These are phyloP conservation scores for Scortum barcoo DNA, from an alignment of 2,113 vertebrate species.

Conservation along the genomic window DNA sequence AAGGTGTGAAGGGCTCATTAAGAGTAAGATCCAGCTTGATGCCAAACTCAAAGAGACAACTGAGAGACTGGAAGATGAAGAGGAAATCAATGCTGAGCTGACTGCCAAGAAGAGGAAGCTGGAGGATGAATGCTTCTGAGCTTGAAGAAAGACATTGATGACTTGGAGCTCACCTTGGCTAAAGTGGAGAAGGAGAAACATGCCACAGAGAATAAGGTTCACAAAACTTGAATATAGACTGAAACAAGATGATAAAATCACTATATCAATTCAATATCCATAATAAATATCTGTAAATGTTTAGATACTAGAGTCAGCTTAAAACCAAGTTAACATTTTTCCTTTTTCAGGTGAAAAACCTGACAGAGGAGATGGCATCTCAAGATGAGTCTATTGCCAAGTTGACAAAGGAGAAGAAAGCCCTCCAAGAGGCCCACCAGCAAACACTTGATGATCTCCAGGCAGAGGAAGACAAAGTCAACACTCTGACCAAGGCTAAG, in stretches of 20 bases:
- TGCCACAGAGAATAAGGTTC: slow-evolving; percentile 20
- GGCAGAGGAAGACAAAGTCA: slow-evolving; percentile 90
- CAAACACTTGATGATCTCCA: slow-evolving; percentile 90
- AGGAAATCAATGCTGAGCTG: not conserved
- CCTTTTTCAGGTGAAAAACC: slow-evolving; percentile 76
- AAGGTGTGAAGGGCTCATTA: slow-evolving; percentile 71
- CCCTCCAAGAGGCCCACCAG: slow-evolving; percentile 88
- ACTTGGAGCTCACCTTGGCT: slow-evolving; percentile 21
- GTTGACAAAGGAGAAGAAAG: slow-evolving; percentile 90
- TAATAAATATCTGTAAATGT: not conserved
- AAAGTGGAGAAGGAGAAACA: slow-evolving; percentile 24
- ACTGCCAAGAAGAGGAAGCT: not conserved
- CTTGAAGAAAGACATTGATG: slow-evolving; percentile 23
- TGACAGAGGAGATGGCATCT: slow-evolving; percentile 83
- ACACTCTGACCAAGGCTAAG: slow-evolving; percentile 84
- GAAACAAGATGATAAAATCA: no score
- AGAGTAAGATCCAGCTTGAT: slow-evolving; percentile 73
- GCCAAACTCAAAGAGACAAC: slow-evolving; percentile 80
- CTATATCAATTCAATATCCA: not conserved
- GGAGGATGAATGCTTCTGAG: slow-evolving; percentile 10
- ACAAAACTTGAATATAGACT: no score
- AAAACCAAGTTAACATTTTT: no score
- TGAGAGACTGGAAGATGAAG: slow-evolving; percentile 85
- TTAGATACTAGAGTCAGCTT: no score
- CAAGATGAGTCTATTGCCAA: slow-evolving; percentile 87